A percentile compares a stretch with the other conserved stretches of the same genome.
These are phyloP conservation scores for Pammene aurita DNA, from an alignment of 2,888 invertebrate species.

Conservation along the genomic window DNA sequence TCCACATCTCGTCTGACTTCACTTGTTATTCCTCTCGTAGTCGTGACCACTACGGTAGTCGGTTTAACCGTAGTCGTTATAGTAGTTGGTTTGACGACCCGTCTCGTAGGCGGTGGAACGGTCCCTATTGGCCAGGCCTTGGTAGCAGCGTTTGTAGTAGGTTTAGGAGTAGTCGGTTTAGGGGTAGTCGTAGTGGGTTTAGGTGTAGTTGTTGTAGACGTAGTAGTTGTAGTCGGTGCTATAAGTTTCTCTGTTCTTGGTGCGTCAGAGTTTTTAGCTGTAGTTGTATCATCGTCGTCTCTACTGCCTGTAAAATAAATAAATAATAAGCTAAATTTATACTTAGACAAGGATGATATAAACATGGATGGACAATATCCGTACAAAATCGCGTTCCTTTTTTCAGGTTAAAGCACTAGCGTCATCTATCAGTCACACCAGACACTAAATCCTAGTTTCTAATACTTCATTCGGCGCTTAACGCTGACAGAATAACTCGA, in stretches of 20 bases:
- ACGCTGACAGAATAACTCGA: no score
- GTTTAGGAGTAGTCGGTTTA: slow-evolving; percentile 36
- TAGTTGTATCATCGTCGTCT: slow-evolving; percentile 46
- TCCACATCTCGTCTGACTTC: slow-evolving; percentile 39
- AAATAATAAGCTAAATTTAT: neutral
- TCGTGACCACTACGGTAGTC: slow-evolving; percentile 30
- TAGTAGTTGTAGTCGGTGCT: slow-evolving; percentile 45
- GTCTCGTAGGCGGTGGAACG: slow-evolving; percentile 19
- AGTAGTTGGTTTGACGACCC: slow-evolving; percentile 2
- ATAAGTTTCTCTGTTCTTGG: slow-evolving; percentile 48
- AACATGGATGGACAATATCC: no score
- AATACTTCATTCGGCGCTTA: no score
- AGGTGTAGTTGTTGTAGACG: slow-evolving; percentile 44
- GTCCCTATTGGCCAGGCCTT: slow-evolving; percentile 1
- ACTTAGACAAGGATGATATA: no score
- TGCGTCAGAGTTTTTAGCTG: slow-evolving; percentile 55
- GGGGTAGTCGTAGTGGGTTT: slow-evolving; percentile 35
- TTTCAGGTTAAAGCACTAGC: no score
- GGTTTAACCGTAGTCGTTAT: slow-evolving; percentile 34
- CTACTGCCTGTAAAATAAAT: slow-evolving; percentile 27
- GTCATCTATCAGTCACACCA: no score
- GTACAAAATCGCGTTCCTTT: no score
- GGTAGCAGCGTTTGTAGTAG: slow-evolving; percentile 13
- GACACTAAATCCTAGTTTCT: no score
- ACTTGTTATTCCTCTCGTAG: slow-evolving; percentile 1